Evolutionary conservation across 2,797 vertebrate species (phyloP).

Genomic region (Bradypus variegatus): DNA sequence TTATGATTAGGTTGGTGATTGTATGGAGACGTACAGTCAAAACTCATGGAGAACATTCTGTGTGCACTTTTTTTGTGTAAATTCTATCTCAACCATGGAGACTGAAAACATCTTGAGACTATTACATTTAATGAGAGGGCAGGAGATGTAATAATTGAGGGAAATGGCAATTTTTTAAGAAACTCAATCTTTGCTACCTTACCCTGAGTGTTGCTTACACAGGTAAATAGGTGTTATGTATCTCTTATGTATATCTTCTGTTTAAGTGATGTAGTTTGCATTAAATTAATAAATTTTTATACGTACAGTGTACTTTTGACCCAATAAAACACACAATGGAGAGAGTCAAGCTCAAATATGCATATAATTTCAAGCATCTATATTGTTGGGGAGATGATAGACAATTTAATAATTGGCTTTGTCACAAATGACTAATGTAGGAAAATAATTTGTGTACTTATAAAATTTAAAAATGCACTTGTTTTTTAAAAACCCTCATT

Average conservation of each 20-base stretch:
- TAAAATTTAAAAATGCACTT: background rate
- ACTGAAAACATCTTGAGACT: background rate
- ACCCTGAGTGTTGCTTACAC: background rate
- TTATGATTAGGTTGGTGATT: too few species aligned
- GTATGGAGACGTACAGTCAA: too few species aligned
- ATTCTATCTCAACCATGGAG: background rate
- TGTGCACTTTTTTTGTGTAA: background rate
- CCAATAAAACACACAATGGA: background rate
- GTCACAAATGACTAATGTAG: background rate
- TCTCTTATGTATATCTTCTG: background rate
- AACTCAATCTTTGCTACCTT: background rate
- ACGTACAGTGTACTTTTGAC: background rate
- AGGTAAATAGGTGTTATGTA: background rate
- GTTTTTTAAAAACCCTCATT: background rate
- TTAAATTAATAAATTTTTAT: background rate
- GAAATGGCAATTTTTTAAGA: background rate
- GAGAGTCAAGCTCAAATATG: background rate
- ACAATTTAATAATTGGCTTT: background rate
- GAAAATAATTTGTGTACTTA: background rate
- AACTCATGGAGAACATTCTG: too few species aligned
- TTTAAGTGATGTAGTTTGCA: background rate
- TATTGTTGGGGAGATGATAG: background rate
- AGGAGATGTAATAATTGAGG: background rate
- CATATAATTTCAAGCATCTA: background rate
- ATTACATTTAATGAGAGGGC: background rate